Evolutionary conservation across 2,113 vertebrate species (phyloP).

Genomic region (Pachypanchax playfairii): DNA sequence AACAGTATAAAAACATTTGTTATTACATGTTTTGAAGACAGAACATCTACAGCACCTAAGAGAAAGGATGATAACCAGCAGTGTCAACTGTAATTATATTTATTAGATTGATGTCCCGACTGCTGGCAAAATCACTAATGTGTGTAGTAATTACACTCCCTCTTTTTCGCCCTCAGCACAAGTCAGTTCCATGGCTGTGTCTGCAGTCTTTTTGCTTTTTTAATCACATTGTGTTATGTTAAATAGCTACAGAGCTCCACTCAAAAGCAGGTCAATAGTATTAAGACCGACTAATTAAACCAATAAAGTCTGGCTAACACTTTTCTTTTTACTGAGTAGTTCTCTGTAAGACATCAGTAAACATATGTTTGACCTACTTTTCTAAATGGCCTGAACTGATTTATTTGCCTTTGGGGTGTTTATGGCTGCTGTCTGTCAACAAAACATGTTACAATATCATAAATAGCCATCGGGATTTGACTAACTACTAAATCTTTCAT

Average conservation of each 20-base stretch:
- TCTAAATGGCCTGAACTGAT: slow-evolving; percentile 28
- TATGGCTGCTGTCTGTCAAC: slow-evolving; percentile 17
- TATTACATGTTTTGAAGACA: slow-evolving; percentile 1
- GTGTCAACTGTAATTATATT: slow-evolving; percentile 45
- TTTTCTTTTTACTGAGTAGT: slow-evolving; percentile 35
- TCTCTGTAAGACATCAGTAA: slow-evolving; percentile 29
- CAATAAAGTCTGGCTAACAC: slow-evolving; percentile 43
- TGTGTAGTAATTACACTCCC: slow-evolving; percentile 37
- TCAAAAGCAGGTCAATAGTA: slow-evolving; percentile 51
- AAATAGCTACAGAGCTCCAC: slow-evolving; percentile 34
- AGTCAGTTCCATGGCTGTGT: slow-evolving; percentile 34
- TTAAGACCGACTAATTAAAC: slow-evolving; percentile 61
- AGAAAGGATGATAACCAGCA: slow-evolving; percentile 6
- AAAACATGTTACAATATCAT: slow-evolving; percentile 11
- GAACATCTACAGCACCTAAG: neutral
- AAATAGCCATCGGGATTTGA: neutral
- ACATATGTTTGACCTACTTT: slow-evolving; percentile 37
- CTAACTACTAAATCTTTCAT: neutral
- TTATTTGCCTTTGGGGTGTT: slow-evolving; percentile 18
- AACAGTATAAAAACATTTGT: slow-evolving; percentile 10
- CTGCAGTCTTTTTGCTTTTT: slow-evolving; percentile 13
- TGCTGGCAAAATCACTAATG: slow-evolving; percentile 29
- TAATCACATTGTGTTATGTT: slow-evolving; percentile 47
- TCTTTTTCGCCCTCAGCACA: slow-evolving; percentile 4
- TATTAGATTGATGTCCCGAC: slow-evolving; percentile 33